Conservation (phyloP, 2,888 invertebrate genomes). For the Polyploca ridens region DNA sequence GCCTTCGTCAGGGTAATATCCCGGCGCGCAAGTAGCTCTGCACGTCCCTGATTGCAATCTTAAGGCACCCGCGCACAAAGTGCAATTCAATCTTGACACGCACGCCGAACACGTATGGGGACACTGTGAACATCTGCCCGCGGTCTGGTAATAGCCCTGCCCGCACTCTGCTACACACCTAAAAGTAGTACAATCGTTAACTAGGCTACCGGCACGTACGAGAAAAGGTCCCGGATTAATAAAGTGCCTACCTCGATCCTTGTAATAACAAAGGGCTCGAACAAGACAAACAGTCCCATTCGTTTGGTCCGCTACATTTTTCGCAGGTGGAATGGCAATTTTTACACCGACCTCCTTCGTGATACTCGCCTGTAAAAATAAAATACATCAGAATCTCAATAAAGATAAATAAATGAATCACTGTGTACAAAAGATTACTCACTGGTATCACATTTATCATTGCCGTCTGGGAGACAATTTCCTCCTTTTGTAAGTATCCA, state of each 20-base stretch:
- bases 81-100: constrained; percentile 91
- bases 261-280: constrained; percentile 89
- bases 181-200: constrained; percentile 31
- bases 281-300: constrained; percentile 91
- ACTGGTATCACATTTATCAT: constrained; percentile 91
- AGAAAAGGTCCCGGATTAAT: constrained; percentile 51
- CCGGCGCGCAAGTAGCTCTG: constrained; percentile 90
- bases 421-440: constrained; percentile 63
- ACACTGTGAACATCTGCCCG: constrained; percentile 90
- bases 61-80: constrained; percentile 90
- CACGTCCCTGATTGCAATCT: constrained; percentile 94
- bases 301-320: constrained; percentile 91
- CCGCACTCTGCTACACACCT: constrained; percentile 92
- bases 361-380: constrained; percentile 88
- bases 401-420: constrained; percentile 34
- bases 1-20: constrained; percentile 94
- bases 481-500: constrained; percentile 91
- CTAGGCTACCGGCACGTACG: constrained; percentile 17
- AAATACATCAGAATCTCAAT: constrained; percentile 36
- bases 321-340: constrained; percentile 94
- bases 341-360: constrained; percentile 90
- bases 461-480: constrained; percentile 89
- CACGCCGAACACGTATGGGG: constrained; percentile 91
- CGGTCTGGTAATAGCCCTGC: constrained; percentile 90
- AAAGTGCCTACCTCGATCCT: constrained; percentile 78